Conservation (phyloP, 1,140 invertebrate genomes). For the Dinothrombium tinctorium region DNA sequence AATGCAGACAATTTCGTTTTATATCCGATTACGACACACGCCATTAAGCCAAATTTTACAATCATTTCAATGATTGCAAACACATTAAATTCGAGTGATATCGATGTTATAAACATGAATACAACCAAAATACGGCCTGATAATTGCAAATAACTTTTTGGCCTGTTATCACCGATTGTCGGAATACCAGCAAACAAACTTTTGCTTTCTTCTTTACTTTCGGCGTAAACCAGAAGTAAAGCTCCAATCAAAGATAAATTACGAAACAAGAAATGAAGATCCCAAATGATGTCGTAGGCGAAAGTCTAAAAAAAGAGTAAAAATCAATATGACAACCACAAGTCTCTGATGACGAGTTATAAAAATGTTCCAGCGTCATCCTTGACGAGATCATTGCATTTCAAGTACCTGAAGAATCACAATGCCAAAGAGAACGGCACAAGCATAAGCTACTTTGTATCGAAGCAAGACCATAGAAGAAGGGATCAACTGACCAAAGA, state of each 20-base stretch:
- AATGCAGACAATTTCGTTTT: constrained; percentile 95
- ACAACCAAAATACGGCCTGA: constrained; percentile 86
- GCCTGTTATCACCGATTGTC: constrained; percentile 81
- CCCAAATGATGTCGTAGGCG: constrained; percentile 95
- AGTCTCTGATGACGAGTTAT: neutral
- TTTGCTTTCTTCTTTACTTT: constrained; percentile 67
- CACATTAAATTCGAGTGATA: constrained; percentile 74
- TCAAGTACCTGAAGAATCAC: constrained; percentile 61
- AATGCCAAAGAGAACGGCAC: constrained; percentile 80
- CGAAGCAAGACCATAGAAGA: constrained; percentile 86
- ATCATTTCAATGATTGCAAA: constrained; percentile 67
- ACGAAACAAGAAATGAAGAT: constrained; percentile 74
- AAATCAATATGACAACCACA: neutral
- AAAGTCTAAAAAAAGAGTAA: constrained; percentile 40
- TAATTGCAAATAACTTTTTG: constrained; percentile 87
- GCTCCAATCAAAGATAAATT: constrained; percentile 91
- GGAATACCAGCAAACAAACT: constrained; percentile 93
- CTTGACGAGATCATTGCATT: neutral
- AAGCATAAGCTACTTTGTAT: constrained; percentile 78
- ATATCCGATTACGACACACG: constrained; percentile 85
- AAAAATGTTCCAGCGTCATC: neutral
- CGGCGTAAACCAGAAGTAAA: constrained; percentile 73
- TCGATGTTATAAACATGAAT: constrained; percentile 93
- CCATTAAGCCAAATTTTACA: constrained; percentile 76
- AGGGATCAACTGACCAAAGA: constrained; percentile 79